phyloP scores from a whole-genome alignment of 2,113 vertebrate species.

The Polypterus senegalus region DNA sequence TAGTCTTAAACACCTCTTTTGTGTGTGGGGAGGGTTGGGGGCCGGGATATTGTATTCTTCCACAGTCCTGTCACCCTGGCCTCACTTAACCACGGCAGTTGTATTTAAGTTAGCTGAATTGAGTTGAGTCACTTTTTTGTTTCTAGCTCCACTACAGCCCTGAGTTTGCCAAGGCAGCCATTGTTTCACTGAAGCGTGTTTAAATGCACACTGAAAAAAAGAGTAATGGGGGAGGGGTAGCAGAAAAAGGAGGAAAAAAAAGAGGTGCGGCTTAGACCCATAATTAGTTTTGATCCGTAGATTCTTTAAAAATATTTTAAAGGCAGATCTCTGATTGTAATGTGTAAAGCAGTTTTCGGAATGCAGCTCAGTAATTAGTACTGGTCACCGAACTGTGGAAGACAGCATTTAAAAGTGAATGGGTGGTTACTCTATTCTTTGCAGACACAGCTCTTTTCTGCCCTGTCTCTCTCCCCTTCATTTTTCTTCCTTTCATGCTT shows the following conservation, averaged over 20 bases:
- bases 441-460: conserved; percentile 43
- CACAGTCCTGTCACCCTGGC: conserved; percentile 65
- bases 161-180: conserved; percentile 59
- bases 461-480: conserved; percentile 51
- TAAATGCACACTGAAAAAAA: conserved; percentile 56
- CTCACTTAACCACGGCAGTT: conserved; percentile 64
- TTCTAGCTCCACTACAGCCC: conserved; percentile 61
- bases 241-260: conserved; percentile 29
- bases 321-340: conserved; percentile 84
- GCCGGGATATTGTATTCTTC: conserved; percentile 62
- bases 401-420: conserved; percentile 93
- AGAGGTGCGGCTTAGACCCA: conserved; percentile 81
- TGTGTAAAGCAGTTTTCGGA: conserved; percentile 78
- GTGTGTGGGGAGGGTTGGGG: conserved; percentile 38
- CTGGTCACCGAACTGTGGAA: conserved; percentile 89
- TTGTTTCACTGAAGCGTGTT: conserved; percentile 63
- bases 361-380: conserved; percentile 90
- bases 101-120: conserved; percentile 74
- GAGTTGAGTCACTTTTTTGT: conserved; percentile 70
- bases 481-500: conserved; percentile 77
- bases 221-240: conserved; percentile 22
- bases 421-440: conserved; percentile 83
- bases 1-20: conserved; percentile 74
- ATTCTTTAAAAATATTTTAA: conserved; percentile 86
- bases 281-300: conserved; percentile 94